Evolutionary conservation across 2,888 invertebrate species (phyloP), one percentile per base, ranked within the genome.

Genomic region (Harmothoe impar): DNA sequence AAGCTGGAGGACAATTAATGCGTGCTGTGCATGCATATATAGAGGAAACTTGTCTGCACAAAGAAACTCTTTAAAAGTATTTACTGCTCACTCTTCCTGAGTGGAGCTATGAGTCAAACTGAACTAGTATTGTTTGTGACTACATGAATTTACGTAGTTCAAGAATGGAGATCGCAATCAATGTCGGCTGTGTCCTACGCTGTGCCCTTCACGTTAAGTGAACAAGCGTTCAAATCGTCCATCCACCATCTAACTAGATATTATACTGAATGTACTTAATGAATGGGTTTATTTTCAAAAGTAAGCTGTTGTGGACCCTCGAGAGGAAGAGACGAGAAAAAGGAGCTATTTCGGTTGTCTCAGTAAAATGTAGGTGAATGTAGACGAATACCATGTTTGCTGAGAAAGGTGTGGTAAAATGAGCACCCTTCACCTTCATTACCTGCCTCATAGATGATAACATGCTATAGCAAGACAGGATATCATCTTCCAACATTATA

Each of bases 191-290:
- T 77, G 31, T 29, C 3, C 43, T 43, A 43, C 43, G 25, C 77
- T 77, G 15, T 77, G 25, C 29, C 77, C 77, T 77, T 77, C 77
- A 77, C 77, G 77, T 17, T n/a, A 29, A 31, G 29, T 77, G 77
- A 29, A 25, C 3, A 20, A 77, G 31, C 29, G 77, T 77, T 77
- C 77, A 77, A 77, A 31, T 7, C 25, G 31, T 77, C 77, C 77
- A 77, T 77, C 25, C 1, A 77, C 25, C 7, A 68, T 12, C n/a
- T 68, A n/a, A n/a, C 23, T 62, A 62, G 1, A 62, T 62, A 12
- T 7, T 43, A n/a, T 62, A n/a, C 12, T 20, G 62, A n/a, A n/a
- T 62, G 20, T 62, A n/a, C 62, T 62, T 3, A 62, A n/a, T n/a
- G n/a, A 62, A 5, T 62, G 62, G 62, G 62, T 62, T 62, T 62